Evolutionary conservation across 2,888 invertebrate species (phyloP).

Genomic region (Orthonevra nobilis): DNA sequence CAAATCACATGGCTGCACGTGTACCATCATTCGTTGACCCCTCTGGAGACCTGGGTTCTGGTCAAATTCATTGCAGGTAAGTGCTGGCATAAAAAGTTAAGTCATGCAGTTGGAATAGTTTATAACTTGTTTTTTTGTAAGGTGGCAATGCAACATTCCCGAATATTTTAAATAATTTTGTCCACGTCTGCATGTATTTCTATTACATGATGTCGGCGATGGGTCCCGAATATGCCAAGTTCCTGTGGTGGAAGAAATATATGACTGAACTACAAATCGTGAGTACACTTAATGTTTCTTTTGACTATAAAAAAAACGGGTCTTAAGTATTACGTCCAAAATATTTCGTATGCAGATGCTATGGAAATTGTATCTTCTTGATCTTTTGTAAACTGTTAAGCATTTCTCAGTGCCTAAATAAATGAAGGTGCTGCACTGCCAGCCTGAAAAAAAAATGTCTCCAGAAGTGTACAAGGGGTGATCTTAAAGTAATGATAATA

Average conservation of each 20-base stretch:
- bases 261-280: constrained; percentile 96
- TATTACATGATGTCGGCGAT: constrained; percentile 95
- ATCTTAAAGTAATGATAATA: too few relatives aligned
- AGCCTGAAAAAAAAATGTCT: too few relatives aligned
- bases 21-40: constrained; percentile 97
- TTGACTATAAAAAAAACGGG: too few relatives aligned
- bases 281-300: constrained; percentile 77
- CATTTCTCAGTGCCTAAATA: too few relatives aligned
- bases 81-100: too few relatives aligned
- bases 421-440: too few relatives aligned
- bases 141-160: constrained; percentile 82
- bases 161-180: constrained; percentile 92
- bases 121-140: constrained; percentile 70
- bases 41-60: constrained; percentile 94
- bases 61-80: constrained; percentile 90
- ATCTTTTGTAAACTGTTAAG: too few relatives aligned
- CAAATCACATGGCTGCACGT: constrained; percentile 95
- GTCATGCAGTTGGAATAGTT: background rate
- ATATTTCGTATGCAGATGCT: too few relatives aligned
- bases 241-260: constrained; percentile 96
- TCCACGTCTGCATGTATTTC: constrained; percentile 96
- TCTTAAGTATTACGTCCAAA: too few relatives aligned
- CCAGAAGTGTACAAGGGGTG: too few relatives aligned
- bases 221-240: constrained; percentile 92
- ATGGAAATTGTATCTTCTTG: too few relatives aligned